These are phyloP conservation scores for Chiloscyllium plagiosum DNA, from an alignment of 2,113 vertebrate genomes.

Conservation along the genomic window DNA sequence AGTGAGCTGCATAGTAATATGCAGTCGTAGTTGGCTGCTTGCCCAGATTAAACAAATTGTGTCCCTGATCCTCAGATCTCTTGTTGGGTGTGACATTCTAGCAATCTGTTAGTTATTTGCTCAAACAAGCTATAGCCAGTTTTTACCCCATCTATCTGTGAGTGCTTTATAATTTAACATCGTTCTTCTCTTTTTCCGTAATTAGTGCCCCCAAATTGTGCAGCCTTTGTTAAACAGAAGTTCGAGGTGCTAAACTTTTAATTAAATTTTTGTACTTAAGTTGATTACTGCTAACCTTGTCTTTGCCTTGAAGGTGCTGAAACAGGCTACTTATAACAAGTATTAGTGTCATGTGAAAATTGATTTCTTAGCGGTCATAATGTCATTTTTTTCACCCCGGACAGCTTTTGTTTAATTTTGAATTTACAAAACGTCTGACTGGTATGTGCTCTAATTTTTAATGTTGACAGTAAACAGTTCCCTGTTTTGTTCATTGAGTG, in stretches of 20 bases:
- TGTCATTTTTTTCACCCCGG: neutral
- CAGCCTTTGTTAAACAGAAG: neutral
- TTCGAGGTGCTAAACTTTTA: neutral
- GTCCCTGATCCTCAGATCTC: neutral
- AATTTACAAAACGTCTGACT: constrained; percentile 32
- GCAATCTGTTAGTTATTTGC: neutral
- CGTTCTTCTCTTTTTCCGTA: neutral
- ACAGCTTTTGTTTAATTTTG: constrained; percentile 36
- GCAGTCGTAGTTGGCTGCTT: neutral
- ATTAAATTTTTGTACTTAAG: neutral
- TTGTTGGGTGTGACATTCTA: neutral
- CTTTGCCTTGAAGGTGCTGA: neutral
- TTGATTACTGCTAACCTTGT: neutral
- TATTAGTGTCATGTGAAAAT: neutral
- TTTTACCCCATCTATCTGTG: neutral
- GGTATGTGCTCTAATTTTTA: constrained; percentile 16
- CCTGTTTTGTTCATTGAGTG: constrained; percentile 25
- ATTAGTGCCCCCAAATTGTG: neutral
- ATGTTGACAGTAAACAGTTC: constrained; percentile 34
- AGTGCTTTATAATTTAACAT: neutral
- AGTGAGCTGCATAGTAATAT: neutral
- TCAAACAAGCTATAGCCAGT: neutral
- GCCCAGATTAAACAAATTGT: neutral
- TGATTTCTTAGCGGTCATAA: constrained; percentile 21
- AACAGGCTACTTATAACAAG: neutral